Percentiles rank a stretch among this genome's conserved stretches.
Evolutionary conservation across 2,888 invertebrate species (phyloP).

Genomic region (Eretmocerus hayati): DNA sequence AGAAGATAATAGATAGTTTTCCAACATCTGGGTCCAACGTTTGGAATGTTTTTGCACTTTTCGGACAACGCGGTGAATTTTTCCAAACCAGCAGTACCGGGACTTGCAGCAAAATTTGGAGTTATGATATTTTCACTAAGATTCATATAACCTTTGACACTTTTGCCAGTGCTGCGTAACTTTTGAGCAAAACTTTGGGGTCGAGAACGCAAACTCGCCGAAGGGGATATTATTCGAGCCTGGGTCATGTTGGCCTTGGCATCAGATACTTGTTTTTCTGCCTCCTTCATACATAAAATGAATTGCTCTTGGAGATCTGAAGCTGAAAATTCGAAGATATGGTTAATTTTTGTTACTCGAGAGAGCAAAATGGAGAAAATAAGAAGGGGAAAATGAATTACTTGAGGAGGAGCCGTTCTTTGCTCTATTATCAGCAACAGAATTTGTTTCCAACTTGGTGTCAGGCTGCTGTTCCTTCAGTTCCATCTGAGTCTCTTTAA

Average conservation of each 20-base stretch:
- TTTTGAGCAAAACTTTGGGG: constrained; percentile 88
- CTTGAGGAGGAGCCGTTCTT: constrained; percentile 60
- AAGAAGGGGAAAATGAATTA: constrained; percentile 35
- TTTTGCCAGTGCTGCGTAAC: constrained; percentile 75
- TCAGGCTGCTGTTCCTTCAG: constrained; percentile 65
- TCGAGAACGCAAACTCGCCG: constrained; percentile 54
- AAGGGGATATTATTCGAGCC: constrained; percentile 49
- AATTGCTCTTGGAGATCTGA: constrained; percentile 60
- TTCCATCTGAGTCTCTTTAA: constrained; percentile 88
- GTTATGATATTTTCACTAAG: constrained; percentile 68
- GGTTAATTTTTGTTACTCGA: not conserved
- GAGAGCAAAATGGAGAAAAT: not conserved
- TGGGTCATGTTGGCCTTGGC: constrained; percentile 32
- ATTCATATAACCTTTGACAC: constrained; percentile 79
- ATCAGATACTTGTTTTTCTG: constrained; percentile 33
- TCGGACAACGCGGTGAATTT: constrained; percentile 50
- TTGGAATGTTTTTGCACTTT: constrained; percentile 45
- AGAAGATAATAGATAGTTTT: constrained; percentile 87
- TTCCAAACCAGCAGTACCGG: constrained; percentile 54
- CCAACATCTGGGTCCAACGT: constrained; percentile 78
- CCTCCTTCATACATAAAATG: constrained; percentile 46
- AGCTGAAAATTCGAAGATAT: constrained; percentile 40
- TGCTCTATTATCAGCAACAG: constrained; percentile 46
- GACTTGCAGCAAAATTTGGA: constrained; percentile 61
- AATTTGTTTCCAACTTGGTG: constrained; percentile 40